These are phyloP conservation scores for Enteromius fasciolatus DNA, from an alignment of 2,797 vertebrate genomes.

Conservation along the genomic window DNA sequence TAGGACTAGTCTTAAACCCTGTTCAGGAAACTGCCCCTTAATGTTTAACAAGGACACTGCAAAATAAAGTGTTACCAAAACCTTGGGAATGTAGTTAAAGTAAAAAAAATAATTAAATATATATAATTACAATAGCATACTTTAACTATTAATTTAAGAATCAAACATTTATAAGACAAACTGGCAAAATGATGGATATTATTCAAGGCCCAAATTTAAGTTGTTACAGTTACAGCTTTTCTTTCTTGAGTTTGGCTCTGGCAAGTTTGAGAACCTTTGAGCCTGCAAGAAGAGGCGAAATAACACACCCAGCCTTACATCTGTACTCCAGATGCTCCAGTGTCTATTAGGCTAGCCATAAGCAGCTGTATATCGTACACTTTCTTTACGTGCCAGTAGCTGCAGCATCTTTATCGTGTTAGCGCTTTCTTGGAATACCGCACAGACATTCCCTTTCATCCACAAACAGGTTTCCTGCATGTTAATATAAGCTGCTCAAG, in stretches of 20 bases:
- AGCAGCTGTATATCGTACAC: slow-evolving; percentile 25
- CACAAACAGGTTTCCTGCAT: slow-evolving; percentile 4
- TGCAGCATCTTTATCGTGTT: slow-evolving; percentile 26
- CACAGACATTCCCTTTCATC: slow-evolving; percentile 24
- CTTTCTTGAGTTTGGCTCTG: background rate
- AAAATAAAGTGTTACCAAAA: too few species aligned
- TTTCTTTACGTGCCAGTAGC: slow-evolving; percentile 37
- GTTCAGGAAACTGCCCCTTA: too few species aligned
- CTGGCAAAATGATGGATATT: background rate
- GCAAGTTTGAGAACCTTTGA: background rate
- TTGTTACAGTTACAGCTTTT: background rate
- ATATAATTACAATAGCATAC: background rate
- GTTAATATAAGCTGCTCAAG: background rate
- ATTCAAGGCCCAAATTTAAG: background rate
- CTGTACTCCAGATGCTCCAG: slow-evolving; percentile 41
- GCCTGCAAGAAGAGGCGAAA: background rate
- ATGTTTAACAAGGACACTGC: too few species aligned
- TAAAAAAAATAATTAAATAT: too few species aligned
- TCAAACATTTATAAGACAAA: background rate
- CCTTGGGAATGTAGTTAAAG: too few species aligned
- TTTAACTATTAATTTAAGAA: background rate
- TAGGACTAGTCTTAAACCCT: too few species aligned
- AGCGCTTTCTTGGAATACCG: slow-evolving; percentile 12
- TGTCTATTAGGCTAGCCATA: slow-evolving; percentile 15
- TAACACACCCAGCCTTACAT: slow-evolving; percentile 42